Percentiles rank a stretch among this genome's conserved stretches.
Evolutionary conservation across 2,888 invertebrate species (phyloP).

Genomic region (Troides oblongomaculatus): DNA sequence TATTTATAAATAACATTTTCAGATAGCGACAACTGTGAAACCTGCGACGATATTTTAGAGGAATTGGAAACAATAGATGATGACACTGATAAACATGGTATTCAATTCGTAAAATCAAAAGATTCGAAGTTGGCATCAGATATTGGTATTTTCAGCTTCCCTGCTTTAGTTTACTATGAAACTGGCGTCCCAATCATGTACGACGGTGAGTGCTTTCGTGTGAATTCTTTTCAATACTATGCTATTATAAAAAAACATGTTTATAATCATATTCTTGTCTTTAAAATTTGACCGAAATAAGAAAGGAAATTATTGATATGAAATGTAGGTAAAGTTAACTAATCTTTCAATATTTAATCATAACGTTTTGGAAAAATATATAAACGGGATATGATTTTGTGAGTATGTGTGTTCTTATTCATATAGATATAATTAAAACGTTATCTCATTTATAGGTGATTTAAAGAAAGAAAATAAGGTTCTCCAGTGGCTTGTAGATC

Average conservation of each 20-base stretch:
- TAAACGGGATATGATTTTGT: not conserved
- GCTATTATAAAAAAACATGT: not conserved
- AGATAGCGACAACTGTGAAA: slow-evolving; percentile 92
- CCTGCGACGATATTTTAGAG: slow-evolving; percentile 91
- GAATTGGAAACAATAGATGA: slow-evolving; percentile 95
- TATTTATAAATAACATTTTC: slow-evolving; percentile 34
- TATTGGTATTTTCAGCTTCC: slow-evolving; percentile 95
- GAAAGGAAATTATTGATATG: not conserved
- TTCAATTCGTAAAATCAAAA: slow-evolving; percentile 96
- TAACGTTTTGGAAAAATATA: not conserved
- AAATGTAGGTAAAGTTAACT: not conserved
- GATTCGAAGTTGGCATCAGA: slow-evolving; percentile 93
- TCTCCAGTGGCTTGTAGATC: slow-evolving; percentile 96
- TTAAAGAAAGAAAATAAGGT: slow-evolving; percentile 96
- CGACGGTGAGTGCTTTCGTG: slow-evolving; percentile 86
- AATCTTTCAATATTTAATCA: not conserved
- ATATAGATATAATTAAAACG: slow-evolving; percentile 30
- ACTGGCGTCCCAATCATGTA: slow-evolving; percentile 96
- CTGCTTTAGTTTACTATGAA: slow-evolving; percentile 95
- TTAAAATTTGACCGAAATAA: not conserved
- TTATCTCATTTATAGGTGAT: slow-evolving; percentile 88
- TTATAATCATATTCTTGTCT: not conserved
- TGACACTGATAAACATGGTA: slow-evolving; percentile 94
- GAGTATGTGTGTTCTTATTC: slow-evolving; percentile 14
- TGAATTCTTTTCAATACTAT: not conserved